Conservation (phyloP, 2,888 invertebrate genomes). For the Isotomurus palustris region DNA sequence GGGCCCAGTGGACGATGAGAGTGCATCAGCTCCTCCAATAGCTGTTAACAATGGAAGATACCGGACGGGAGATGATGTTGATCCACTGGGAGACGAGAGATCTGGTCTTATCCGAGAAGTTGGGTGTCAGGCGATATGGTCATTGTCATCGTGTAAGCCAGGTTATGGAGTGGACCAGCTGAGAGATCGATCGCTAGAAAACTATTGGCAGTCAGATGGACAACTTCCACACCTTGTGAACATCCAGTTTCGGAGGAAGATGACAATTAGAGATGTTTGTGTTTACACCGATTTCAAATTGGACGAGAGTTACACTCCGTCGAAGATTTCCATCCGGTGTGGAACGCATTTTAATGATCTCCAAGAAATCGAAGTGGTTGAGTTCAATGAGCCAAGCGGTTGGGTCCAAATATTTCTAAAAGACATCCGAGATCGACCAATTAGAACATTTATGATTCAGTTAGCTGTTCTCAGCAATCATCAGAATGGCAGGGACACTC, state of each 20-base stretch:
- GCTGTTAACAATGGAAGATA: constrained; percentile 21
- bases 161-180: constrained; percentile 98
- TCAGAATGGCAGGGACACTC: constrained; percentile 97
- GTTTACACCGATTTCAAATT: constrained; percentile 97
- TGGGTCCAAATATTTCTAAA: constrained; percentile 68
- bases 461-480: constrained; percentile 96
- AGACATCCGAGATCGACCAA: constrained; percentile 65
- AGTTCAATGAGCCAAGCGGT: constrained; percentile 88
- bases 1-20: constrained; percentile 4
- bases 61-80: constrained; percentile 51
- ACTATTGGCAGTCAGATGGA: constrained; percentile 99
- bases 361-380: constrained; percentile 90
- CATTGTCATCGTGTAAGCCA: constrained; percentile 95
- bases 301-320: constrained; percentile 98
- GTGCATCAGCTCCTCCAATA: constrained; percentile 18
- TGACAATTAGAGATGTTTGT: constrained; percentile 89
- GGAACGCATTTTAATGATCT: constrained; percentile 96
- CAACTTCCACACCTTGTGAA: constrained; percentile 96
- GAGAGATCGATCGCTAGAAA: constrained; percentile 90
- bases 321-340: constrained; percentile 83
- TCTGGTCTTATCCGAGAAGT: constrained; percentile 71
- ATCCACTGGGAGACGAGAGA: constrained; percentile 59
- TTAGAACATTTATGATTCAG: constrained; percentile 93
- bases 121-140: constrained; percentile 92
- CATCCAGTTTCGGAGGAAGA: constrained; percentile 92